These are phyloP conservation scores for Neosilurus hyrtlii DNA, from an alignment of 2,797 vertebrate genomes.

Conservation along the genomic window DNA sequence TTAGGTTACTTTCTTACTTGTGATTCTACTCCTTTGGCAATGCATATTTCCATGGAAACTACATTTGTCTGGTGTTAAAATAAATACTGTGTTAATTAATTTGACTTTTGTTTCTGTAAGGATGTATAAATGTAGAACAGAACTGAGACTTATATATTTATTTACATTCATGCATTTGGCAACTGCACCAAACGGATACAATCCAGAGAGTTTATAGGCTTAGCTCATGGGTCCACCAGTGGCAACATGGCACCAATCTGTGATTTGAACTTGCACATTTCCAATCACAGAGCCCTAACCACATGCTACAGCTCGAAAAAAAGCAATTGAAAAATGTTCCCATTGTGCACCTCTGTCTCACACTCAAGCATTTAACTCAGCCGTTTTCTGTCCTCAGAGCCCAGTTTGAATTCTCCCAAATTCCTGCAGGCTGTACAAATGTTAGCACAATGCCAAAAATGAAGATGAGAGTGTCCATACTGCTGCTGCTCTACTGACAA, in stretches of 20 bases:
- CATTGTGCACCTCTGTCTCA: slow-evolving; percentile 3
- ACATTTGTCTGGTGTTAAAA: neutral
- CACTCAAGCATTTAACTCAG: slow-evolving; percentile 18
- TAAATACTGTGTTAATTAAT: neutral
- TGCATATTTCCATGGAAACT: neutral
- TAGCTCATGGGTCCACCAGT: neutral
- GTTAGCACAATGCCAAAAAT: slow-evolving; percentile 30
- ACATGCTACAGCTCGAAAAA: neutral
- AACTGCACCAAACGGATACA: neutral
- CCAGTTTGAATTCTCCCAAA: slow-evolving; percentile 9
- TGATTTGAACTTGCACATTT: neutral
- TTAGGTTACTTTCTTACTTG: neutral
- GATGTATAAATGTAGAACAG: neutral
- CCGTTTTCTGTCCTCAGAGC: slow-evolving; percentile 9
- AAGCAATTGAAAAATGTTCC: neutral
- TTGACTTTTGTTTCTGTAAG: neutral
- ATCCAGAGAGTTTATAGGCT: neutral
- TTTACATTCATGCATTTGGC: neutral
- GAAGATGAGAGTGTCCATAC: slow-evolving; percentile 9
- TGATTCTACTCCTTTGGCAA: neutral
- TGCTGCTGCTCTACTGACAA: slow-evolving; percentile 16
- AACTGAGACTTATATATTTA: neutral
- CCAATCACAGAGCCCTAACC: neutral
- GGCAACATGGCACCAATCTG: neutral
- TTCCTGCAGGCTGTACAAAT: slow-evolving; percentile 34